Percentiles rank a stretch among this genome's conserved stretches.
phyloP scores from a whole-genome alignment of 1,140 invertebrate species.

The Drosophila bifasciata region DNA sequence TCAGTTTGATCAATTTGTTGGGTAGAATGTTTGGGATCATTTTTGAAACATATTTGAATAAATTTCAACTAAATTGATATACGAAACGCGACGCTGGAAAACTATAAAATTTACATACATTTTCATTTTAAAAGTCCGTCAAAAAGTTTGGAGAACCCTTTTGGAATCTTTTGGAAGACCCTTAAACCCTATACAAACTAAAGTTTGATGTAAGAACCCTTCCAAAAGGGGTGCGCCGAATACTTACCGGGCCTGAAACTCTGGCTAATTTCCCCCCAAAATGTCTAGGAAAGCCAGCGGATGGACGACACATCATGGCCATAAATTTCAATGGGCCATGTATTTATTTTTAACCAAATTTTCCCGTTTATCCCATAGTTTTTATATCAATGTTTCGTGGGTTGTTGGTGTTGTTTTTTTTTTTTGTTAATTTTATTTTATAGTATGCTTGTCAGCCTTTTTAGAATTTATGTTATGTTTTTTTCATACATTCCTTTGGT shows the following conservation, averaged over 20 bases:
- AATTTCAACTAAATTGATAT: no score
- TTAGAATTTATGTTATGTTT: slow-evolving; percentile 82
- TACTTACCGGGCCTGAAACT: slow-evolving; percentile 5
- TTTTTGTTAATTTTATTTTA: slow-evolving; percentile 51
- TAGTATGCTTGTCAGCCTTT: slow-evolving; percentile 74
- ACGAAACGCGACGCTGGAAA: no score
- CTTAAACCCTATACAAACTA: no score
- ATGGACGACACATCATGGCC: slow-evolving; percentile 50
- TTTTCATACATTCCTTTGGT: slow-evolving; percentile 78
- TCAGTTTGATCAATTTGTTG: no score
- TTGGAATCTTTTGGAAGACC: no score
- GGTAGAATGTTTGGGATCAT: not conserved
- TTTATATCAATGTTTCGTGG: slow-evolving; percentile 71
- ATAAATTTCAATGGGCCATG: slow-evolving; percentile 70
- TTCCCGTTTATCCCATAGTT: slow-evolving; percentile 59
- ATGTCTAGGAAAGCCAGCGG: slow-evolving; percentile 23
- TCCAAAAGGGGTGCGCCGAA: not conserved
- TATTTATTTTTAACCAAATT: slow-evolving; percentile 81
- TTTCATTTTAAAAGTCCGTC: no score
- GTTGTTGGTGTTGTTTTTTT: slow-evolving; percentile 33
- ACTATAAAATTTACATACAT: no score
- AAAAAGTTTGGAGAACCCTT: no score
- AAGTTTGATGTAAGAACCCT: no score
- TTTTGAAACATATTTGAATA: not conserved
- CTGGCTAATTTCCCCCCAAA: slow-evolving; percentile 51